Percentiles rank a stretch among this genome's conserved stretches.
phyloP scores from a whole-genome alignment of 2,113 vertebrate species.

The Sphaerodactylus townsendi region DNA sequence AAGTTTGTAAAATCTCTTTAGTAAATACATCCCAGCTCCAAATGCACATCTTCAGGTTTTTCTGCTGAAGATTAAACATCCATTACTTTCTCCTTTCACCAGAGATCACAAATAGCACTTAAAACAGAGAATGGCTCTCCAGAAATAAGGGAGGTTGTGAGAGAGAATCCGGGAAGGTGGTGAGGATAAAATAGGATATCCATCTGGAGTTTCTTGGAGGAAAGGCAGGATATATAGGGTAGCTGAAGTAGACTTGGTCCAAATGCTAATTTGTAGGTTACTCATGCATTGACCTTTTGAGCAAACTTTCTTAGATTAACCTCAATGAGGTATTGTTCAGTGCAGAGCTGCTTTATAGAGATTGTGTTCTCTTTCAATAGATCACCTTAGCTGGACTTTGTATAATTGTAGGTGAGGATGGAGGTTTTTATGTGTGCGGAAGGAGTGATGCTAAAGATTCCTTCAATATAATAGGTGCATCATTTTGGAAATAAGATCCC shows the following conservation, averaged over 20 bases:
- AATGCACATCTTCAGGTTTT: constrained; percentile 43
- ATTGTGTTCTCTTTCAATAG: not conserved
- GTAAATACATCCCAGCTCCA: constrained; percentile 45
- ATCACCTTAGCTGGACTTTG: no score
- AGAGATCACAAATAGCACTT: not conserved
- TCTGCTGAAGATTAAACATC: constrained; percentile 40
- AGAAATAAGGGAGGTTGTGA: not conserved
- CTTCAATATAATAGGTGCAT: no score
- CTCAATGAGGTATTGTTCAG: not conserved
- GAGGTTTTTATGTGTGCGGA: no score
- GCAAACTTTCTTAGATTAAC: not conserved
- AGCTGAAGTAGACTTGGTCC: not conserved
- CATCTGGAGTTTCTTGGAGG: not conserved
- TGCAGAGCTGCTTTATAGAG: no score
- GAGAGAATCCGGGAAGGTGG: not conserved
- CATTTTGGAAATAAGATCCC: no score
- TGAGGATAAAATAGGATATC: not conserved
- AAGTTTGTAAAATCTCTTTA: constrained; percentile 60
- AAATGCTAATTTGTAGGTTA: not conserved
- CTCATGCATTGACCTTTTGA: not conserved
- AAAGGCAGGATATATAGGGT: not conserved
- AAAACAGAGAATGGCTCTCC: not conserved
- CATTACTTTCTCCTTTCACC: constrained; percentile 43
- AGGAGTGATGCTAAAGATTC: no score
- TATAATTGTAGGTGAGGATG: no score